phyloP scores from a whole-genome alignment of 2,888 invertebrate species.

The Ctena decussata region DNA sequence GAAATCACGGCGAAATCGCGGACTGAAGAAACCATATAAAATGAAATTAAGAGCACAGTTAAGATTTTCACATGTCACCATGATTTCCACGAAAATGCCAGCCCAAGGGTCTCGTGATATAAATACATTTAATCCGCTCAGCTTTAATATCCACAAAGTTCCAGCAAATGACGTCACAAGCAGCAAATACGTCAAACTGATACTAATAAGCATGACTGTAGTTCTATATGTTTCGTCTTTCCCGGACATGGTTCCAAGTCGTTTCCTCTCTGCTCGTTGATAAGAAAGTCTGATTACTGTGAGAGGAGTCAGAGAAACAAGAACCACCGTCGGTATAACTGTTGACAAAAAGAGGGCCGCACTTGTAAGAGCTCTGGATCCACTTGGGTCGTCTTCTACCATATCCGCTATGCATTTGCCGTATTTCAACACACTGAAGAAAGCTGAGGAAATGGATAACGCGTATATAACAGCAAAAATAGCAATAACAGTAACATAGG shows the following conservation, averaged over 20 bases:
- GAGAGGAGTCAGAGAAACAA: background rate
- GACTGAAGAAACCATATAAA: background rate
- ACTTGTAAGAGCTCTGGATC: background rate
- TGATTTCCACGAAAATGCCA: background rate
- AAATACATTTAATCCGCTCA: background rate
- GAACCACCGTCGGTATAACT: background rate
- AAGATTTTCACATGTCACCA: background rate
- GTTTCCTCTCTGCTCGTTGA: background rate
- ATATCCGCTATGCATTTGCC: conserved; percentile 1
- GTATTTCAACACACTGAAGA: background rate
- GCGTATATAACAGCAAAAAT: background rate
- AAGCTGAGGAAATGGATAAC: background rate
- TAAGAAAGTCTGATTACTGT: background rate
- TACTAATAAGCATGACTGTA: background rate
- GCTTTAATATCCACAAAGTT: background rate
- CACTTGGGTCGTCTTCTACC: background rate
- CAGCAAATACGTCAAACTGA: background rate
- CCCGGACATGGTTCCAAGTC: background rate
- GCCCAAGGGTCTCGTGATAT: background rate
- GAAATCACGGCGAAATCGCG: background rate
- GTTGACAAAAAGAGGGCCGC: background rate
- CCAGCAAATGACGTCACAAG: background rate
- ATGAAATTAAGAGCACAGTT: background rate
- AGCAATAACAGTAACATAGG: background rate
- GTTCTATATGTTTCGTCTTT: background rate